Conservation (phyloP, 2,888 invertebrate species). For the Tuberolachnus salignus region DNA sequence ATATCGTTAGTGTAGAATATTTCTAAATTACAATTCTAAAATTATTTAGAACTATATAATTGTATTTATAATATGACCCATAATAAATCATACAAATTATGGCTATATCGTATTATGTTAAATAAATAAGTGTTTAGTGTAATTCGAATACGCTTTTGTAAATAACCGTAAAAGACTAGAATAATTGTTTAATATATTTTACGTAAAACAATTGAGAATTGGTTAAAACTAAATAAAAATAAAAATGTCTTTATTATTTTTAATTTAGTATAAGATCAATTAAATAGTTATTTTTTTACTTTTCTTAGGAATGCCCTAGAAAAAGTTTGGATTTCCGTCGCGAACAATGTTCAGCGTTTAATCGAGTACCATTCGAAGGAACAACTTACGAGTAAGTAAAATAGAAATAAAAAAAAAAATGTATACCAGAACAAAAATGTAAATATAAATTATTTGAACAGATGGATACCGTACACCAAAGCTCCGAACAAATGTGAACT, state of each 20-base stretch:
- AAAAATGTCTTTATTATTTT: too few relatives aligned
- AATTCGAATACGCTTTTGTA: too few relatives aligned
- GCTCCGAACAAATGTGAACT: constrained; percentile 91
- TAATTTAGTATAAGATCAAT: too few relatives aligned
- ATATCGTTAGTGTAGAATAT: too few relatives aligned
- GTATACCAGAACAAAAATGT: not conserved
- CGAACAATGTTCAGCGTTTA: constrained; percentile 87
- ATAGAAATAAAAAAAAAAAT: not conserved
- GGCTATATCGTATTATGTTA: not conserved
- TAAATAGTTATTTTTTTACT: constrained; percentile 11
- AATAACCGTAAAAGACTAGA: too few relatives aligned
- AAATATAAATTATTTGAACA: constrained; percentile 62
- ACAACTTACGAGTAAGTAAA: constrained; percentile 76
- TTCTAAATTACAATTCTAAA: too few relatives aligned
- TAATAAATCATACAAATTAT: not conserved
- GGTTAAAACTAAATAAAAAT: too few relatives aligned
- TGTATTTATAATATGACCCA: too few relatives aligned
- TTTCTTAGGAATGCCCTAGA: constrained; percentile 77
- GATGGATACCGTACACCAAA: constrained; percentile 88
- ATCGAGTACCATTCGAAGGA: constrained; percentile 81
- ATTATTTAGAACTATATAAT: not conserved
- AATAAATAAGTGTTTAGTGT: too few relatives aligned
- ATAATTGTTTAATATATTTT: too few relatives aligned
- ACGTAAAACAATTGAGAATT: too few relatives aligned
- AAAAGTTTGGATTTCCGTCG: constrained; percentile 80